A percentile compares a stretch with the other conserved stretches of the same genome.
Evolutionary conservation across 2,888 invertebrate species (phyloP).

Genomic region (Caenorhabditis panamensis): DNA sequence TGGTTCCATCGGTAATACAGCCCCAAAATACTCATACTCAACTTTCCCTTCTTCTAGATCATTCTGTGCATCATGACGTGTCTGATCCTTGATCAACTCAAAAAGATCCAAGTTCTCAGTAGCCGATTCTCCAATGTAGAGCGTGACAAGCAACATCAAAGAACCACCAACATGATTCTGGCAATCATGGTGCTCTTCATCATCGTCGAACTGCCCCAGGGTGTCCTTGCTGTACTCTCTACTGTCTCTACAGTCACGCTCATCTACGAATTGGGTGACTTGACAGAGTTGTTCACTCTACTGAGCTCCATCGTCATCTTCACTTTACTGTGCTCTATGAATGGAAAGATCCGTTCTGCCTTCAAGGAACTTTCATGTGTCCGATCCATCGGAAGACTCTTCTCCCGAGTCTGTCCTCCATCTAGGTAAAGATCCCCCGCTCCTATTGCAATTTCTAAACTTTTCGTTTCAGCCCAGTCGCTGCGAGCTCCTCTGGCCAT

Average conservation of each 20-base stretch:
- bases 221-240: constrained; percentile 72
- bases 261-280: constrained; percentile 72
- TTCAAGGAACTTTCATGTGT: constrained; percentile 65
- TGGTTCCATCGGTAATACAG: constrained; percentile 70
- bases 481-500: constrained; percentile 49
- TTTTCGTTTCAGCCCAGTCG: constrained; percentile 45
- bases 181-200: constrained; percentile 79
- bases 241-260: constrained; percentile 63
- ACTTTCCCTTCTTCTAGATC: constrained; percentile 66
- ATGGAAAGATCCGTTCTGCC: constrained; percentile 69
- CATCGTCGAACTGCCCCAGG: constrained; percentile 77
- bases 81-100: constrained; percentile 73
- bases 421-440: constrained; percentile 27
- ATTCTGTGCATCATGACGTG: constrained; percentile 78
- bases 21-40: neutral
- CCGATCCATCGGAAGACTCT: constrained; percentile 27
- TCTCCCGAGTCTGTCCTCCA: constrained; percentile 46
- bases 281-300: constrained; percentile 77
- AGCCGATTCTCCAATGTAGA: constrained; percentile 73
- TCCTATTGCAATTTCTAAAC: too few species aligned
- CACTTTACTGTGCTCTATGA: constrained; percentile 76
- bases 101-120: constrained; percentile 70
- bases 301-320: constrained; percentile 78
- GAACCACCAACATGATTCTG: constrained; percentile 78
- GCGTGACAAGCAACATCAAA: constrained; percentile 74